phyloP scores from a whole-genome alignment of 1,140 invertebrate species.

The Macrosteles quadrilineatus region DNA sequence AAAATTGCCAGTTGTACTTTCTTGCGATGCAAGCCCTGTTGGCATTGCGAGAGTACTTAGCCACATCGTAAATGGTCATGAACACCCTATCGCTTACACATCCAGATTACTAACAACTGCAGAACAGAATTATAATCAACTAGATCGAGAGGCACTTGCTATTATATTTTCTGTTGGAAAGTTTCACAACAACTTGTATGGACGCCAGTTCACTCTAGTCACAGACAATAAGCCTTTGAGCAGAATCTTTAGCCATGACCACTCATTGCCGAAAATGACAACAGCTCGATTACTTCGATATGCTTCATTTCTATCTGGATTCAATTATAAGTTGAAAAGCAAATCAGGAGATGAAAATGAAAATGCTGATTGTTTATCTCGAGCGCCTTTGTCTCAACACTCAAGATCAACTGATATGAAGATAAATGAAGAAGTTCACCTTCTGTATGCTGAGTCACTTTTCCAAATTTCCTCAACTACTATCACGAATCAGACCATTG shows the following conservation, averaged over 20 bases:
- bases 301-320: slow-evolving; percentile 41
- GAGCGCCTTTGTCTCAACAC: not conserved
- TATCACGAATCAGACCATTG: no score
- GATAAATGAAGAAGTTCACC: not conserved
- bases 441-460: no score
- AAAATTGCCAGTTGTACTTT: no score
- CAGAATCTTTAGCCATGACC: no score
- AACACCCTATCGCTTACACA: slow-evolving; percentile 50
- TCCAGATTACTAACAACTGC: slow-evolving; percentile 49
- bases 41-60: no score
- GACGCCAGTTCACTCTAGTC: no score
- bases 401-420: not conserved
- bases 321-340: slow-evolving; percentile 40
- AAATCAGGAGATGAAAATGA: slow-evolving; percentile 35
- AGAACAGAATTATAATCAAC: slow-evolving; percentile 53
- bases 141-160: slow-evolving; percentile 54
- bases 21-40: no score
- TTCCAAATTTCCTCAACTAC: no score
- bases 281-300: slow-evolving; percentile 42
- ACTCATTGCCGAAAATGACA: slow-evolving; percentile 32
- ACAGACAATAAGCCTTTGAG: no score
- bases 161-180: slow-evolving; percentile 49
- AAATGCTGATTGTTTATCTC: slow-evolving; percentile 35
- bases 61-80: not conserved
- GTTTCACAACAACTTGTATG: no score